phyloP scores from a whole-genome alignment of 1,140 invertebrate genomes.

The Vanessa atalanta region DNA sequence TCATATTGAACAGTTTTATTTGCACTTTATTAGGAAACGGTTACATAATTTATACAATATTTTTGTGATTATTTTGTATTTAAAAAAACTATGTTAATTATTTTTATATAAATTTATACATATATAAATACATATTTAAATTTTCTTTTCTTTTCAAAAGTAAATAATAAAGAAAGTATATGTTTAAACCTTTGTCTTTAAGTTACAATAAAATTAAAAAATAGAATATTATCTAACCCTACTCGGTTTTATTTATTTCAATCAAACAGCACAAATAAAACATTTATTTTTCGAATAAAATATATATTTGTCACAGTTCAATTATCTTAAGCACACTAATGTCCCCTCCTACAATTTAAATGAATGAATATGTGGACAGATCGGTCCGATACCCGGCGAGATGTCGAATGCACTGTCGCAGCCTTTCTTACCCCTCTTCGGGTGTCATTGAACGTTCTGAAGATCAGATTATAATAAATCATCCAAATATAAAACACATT shows the following conservation, averaged over 20 bases:
- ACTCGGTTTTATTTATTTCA: too few relatives aligned
- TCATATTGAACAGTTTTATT: background rate
- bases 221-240: too few relatives aligned
- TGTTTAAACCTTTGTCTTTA: too few relatives aligned
- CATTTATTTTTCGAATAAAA: background rate
- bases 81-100: too few relatives aligned
- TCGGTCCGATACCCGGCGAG: slow-evolving; percentile 61
- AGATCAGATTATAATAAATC: slow-evolving; percentile 38
- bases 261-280: too few relatives aligned
- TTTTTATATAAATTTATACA: too few relatives aligned
- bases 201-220: too few relatives aligned
- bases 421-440: slow-evolving; percentile 47
- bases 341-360: background rate
- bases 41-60: too few relatives aligned
- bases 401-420: slow-evolving; percentile 68
- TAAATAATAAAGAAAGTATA: too few relatives aligned
- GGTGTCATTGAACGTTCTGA: slow-evolving; percentile 67
- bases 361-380: slow-evolving; percentile 56
- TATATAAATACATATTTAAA: too few relatives aligned
- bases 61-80: too few relatives aligned
- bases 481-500: slow-evolving; percentile 12
- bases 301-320: slow-evolving; percentile 5
- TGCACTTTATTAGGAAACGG: background rate
- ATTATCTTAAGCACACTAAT: slow-evolving; percentile 17
- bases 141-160: too few relatives aligned